These are phyloP conservation scores for Bolborhynchus lineola DNA, from an alignment of 2,113 vertebrate species.

Conservation along the genomic window DNA sequence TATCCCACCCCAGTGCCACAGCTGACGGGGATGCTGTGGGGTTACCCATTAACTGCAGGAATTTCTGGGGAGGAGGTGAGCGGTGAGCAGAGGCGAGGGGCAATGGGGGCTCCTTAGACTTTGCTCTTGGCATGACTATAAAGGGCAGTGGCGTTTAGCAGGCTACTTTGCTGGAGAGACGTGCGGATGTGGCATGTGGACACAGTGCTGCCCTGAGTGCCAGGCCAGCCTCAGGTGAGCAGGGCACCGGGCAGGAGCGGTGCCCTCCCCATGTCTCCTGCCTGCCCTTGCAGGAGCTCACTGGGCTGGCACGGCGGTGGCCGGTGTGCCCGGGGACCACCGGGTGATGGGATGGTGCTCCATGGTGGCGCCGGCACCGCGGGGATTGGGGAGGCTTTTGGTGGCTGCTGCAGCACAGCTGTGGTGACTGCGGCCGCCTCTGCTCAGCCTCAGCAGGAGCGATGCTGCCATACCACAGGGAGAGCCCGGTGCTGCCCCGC, in stretches of 20 bases:
- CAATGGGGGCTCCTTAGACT: slow-evolving; percentile 67
- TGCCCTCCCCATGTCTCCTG: neutral
- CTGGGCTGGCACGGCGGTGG: neutral
- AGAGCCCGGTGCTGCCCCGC: slow-evolving; percentile 6
- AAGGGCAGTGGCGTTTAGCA: neutral
- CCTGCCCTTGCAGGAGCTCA: neutral
- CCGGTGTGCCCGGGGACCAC: neutral
- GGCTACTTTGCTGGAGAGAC: neutral
- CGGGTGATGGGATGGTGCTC: neutral
- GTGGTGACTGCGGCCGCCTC: accelerated
- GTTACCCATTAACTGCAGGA: slow-evolving; percentile 81
- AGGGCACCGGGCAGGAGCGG: neutral
- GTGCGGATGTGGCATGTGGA: slow-evolving; percentile 27
- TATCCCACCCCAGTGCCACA: accelerated
- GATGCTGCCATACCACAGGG: slow-evolving; percentile 45
- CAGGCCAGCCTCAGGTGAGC: slow-evolving; percentile 41
- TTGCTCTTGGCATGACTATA: slow-evolving; percentile 75
- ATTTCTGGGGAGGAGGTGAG: slow-evolving; percentile 66
- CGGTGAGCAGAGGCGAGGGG: slow-evolving; percentile 10
- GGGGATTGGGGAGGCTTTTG: accelerated
- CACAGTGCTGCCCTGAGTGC: neutral
- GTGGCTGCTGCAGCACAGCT: accelerated
- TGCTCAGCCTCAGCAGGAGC: neutral
- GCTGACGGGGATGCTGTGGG: neutral
- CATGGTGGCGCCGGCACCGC: neutral